Evolutionary conservation across 2,113 vertebrate genomes (phyloP), one percentile per base, ranked within the genome.

Genomic region (Propithecus coquereli): DNA sequence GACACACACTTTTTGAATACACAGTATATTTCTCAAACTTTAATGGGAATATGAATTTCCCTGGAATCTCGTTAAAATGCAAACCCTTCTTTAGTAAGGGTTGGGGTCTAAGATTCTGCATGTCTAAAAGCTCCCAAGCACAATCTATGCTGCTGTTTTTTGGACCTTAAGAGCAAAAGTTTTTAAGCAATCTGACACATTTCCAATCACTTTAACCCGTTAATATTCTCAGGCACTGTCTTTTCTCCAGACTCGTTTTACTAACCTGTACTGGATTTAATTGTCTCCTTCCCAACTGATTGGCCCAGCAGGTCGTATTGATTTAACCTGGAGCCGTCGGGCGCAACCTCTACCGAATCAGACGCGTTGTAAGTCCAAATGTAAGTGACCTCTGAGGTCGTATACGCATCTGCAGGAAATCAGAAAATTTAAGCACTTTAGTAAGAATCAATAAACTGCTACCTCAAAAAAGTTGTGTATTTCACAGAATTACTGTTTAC

Each of bases 231-330:
- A 52, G 18, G 27, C 45, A 22, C 4, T 47, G 18, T 2, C 2
- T 50, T 86, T 97, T 74, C 10, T 74, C 76, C 45, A 82, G 22
- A 76, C 12, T 37, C 1, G 59, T 73, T 92, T 96, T 93, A 98
- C 99, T 98, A 94, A 99, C 99, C 99, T 99, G 99, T 99, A 93
- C 99, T 99, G 3, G 99, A 99, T 98, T 99, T 99, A 95, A 99
- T 99, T 16, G 99, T 99, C 96, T 99, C 99, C 74, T 99, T 99
- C 70, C 99, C 99, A 61, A 99, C 99, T 40, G 99, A 99, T 96
- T 99, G 99, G 59, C 99, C 99, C 20, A 99, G 98, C 63, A 99
- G 98, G 97, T 99, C 99, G 68, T 99, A 99, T 57, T 99, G 99
- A 98, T 99, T 99, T 81, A 99, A 97, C 47, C 99, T 99, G 23